Percentiles rank a stretch among this genome's conserved stretches.
Conservation (phyloP, 1,140 invertebrate genomes). For the Lethocerus indicus region DNA sequence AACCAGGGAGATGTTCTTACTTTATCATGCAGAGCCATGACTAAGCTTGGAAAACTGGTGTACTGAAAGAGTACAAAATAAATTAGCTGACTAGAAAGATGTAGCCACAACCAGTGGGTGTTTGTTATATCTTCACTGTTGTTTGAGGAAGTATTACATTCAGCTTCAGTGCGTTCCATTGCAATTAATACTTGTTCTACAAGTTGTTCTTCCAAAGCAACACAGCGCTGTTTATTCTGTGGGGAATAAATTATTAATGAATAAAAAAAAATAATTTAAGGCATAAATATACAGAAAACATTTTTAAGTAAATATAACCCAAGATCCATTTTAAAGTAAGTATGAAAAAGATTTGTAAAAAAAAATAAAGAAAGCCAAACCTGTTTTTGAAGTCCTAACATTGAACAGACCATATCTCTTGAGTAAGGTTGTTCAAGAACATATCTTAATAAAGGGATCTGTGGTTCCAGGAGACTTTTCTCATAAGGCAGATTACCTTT, state of each 20-base stretch:
- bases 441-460: conserved; percentile 72
- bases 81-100: conserved; percentile 87
- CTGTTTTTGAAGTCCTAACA: conserved; percentile 84
- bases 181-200: conserved; percentile 81
- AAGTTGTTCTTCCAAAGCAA: conserved; percentile 80
- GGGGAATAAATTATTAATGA: conserved; percentile 11
- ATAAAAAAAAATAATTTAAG: conserved; percentile 8
- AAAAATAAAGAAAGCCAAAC: conserved; percentile 22
- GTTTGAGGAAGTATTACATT: conserved; percentile 19
- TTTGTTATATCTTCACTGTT: conserved; percentile 45
- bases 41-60: conserved; percentile 82
- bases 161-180: conserved; percentile 76
- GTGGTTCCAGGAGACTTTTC: conserved; percentile 73
- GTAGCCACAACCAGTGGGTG: conserved; percentile 77
- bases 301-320: not conserved
- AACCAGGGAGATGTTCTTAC: conserved; percentile 25
- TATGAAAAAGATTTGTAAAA: not conserved
- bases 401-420: conserved; percentile 87
- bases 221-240: conserved; percentile 73
- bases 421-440: conserved; percentile 91
- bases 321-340: not conserved
- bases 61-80: conserved; percentile 93
- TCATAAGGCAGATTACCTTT: conserved; percentile 88
- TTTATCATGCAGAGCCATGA: conserved; percentile 74
- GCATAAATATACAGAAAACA: no score